Base-by-base conservation (phyloP, 2,113 vertebrate species). In the Apaloderma vittatum region DNA sequence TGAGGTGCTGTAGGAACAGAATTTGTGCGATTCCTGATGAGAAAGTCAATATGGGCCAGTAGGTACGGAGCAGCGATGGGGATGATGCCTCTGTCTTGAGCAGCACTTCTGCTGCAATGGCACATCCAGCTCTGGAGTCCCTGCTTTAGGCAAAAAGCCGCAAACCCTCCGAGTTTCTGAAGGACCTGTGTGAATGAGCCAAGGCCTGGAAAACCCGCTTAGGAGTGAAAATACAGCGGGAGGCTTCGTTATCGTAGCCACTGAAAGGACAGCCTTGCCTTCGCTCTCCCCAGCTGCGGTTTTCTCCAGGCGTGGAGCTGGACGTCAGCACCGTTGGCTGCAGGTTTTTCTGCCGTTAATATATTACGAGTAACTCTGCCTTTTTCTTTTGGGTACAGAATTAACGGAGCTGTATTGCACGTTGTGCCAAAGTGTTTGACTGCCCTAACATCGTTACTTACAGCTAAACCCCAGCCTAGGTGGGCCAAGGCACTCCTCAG, bases 361-460 rank as follows among this genome's bases (percentile, higher is more conserved):
- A 4, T 30, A 1, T 34, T 45, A 22, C 21, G 27, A 29, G 49
- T 62, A 15, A 54, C 45, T 6, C 45, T 2, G 1, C 7, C 19
- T 54, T 80, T 54, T 80, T 27, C 27, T 20, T 15, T 55, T 70
- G 32, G 59, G 45, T 54, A 12, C 74, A 43, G 70, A 63, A n/a
- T 30, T 52, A 40, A 18, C 0, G 1, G 62, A 48, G 30, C 40
- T 58, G 15, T 30, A 7, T 12, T 59, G 17, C 3, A 1, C 10
- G 14, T 27, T 34, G 7, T 40, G 78, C 40, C 54, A 4, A 23
- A 66, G 51, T 8, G 26, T 19, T 22, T 63, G 24, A 23, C 57
- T 63, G 37, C 23, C 2, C 40, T 17, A 19, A 19, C 24, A 5
- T 30, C 1, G 6, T 16, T 45, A 6, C 57, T 78, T 23, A 4